These are phyloP conservation scores for Synanceia verrucosa DNA, from an alignment of 2,797 vertebrate genomes.

Conservation along the genomic window DNA sequence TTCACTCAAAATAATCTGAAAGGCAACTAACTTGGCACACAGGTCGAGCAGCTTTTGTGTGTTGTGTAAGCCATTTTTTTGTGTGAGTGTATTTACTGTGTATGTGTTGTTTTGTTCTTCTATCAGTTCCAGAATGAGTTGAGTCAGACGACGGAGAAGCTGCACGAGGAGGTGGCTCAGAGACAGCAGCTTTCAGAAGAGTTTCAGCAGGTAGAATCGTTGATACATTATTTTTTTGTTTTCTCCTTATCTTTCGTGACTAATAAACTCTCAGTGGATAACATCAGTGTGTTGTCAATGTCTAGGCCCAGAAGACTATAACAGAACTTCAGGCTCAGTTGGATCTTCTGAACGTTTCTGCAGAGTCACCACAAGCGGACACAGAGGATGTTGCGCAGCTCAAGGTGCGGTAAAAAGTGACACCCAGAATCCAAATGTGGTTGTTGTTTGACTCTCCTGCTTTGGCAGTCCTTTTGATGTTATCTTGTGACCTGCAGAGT, in stretches of 20 bases:
- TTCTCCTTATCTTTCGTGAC: not conserved
- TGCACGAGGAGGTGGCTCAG: constrained; percentile 80
- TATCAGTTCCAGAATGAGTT: constrained; percentile 84
- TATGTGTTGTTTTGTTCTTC: constrained; percentile 12
- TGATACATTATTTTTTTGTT: not conserved
- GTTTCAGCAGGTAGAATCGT: constrained; percentile 86
- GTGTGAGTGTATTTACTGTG: not conserved
- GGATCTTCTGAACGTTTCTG: constrained; percentile 83
- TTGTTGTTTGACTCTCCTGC: not conserved
- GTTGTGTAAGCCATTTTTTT: not conserved
- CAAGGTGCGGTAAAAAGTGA: constrained; percentile 80
- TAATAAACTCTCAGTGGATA: not conserved
- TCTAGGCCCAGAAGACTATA: constrained; percentile 84
- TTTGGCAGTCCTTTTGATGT: not conserved
- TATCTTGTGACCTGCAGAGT: not conserved
- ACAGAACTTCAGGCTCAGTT: constrained; percentile 88
- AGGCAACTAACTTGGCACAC: constrained; percentile 55
- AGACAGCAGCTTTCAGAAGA: constrained; percentile 83
- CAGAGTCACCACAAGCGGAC: constrained; percentile 70
- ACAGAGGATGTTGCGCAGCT: constrained; percentile 83
- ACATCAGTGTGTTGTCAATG: not conserved
- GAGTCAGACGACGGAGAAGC: constrained; percentile 77
- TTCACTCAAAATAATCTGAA: constrained; percentile 15
- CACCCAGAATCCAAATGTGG: not conserved
- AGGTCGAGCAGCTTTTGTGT: constrained; percentile 41